These are phyloP conservation scores for Brachirus orientalis DNA, from an alignment of 2,113 vertebrate genomes.

Conservation along the genomic window DNA sequence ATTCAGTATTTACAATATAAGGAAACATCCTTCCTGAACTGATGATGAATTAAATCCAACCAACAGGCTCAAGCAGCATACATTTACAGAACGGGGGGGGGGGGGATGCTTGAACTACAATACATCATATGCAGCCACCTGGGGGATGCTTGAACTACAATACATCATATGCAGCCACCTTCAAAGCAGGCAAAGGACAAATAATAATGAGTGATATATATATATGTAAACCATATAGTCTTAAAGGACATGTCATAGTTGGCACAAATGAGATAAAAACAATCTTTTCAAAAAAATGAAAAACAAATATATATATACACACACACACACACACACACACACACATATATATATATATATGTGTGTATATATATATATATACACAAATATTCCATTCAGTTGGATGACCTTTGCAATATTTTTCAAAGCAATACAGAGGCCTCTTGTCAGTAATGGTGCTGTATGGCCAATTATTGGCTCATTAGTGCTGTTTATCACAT, in stretches of 20 bases:
- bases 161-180: conserved; percentile 22
- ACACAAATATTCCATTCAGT: no score
- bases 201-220: conserved; percentile 36
- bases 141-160: conserved; percentile 34
- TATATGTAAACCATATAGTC: conserved; percentile 71
- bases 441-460: background rate
- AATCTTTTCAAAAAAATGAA: conserved; percentile 28
- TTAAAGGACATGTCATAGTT: conserved; percentile 73
- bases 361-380: conserved; percentile 6
- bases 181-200: conserved; percentile 42
- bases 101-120: conserved; percentile 34
- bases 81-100: conserved; percentile 44
- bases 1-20: conserved; percentile 48
- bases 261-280: conserved; percentile 81
- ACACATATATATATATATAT: conserved; percentile 63
- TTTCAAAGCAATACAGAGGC: conserved; percentile 15
- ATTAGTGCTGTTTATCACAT: conserved; percentile 37
- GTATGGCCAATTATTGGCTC: background rate
- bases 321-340: no score
- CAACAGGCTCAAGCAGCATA: conserved; percentile 1
- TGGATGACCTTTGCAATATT: conserved; percentile 26
- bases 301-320: no score
- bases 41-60: conserved; percentile 15
- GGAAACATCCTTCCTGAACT: conserved; percentile 10
- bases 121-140: conserved; percentile 22